These are phyloP conservation scores for Apamea epomidion DNA, from an alignment of 2,888 invertebrate genomes.

Conservation along the genomic window DNA sequence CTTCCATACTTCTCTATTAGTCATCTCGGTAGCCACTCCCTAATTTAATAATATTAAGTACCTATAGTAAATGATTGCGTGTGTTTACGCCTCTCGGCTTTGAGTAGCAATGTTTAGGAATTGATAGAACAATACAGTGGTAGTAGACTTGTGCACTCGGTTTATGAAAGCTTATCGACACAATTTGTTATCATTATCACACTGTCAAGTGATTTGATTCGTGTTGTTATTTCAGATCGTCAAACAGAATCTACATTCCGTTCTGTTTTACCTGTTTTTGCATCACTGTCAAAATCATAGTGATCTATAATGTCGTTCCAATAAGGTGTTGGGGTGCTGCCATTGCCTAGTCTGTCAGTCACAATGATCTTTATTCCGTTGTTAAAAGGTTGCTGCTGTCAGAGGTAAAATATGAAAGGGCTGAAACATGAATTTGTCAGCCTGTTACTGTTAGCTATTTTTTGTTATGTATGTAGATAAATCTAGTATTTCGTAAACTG, in stretches of 20 bases:
- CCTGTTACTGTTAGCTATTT: background rate
- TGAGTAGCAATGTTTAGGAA: background rate
- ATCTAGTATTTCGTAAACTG: background rate
- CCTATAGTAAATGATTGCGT: too few relatives aligned
- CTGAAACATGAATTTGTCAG: background rate
- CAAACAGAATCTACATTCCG: background rate
- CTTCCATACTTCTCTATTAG: background rate
- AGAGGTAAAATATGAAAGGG: too few relatives aligned
- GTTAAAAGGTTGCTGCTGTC: too few relatives aligned
- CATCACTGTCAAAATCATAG: too few relatives aligned
- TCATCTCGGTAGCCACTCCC: background rate
- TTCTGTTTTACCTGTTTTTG: too few relatives aligned
- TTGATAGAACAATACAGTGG: background rate
- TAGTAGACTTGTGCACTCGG: background rate
- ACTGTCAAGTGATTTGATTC: background rate
- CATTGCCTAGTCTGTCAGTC: too few relatives aligned
- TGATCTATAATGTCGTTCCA: too few relatives aligned
- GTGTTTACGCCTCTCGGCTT: too few relatives aligned
- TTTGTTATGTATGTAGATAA: background rate
- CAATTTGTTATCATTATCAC: background rate
- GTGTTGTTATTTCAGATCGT: background rate
- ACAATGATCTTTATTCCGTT: too few relatives aligned
- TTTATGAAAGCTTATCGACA: background rate
- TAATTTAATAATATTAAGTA: background rate
- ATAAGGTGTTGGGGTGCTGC: too few relatives aligned